Percentiles rank a stretch among this genome's conserved stretches.
Evolutionary conservation across 2,113 vertebrate genomes (phyloP).

Genomic region (Sinocyclocheilus anophthalmus): DNA sequence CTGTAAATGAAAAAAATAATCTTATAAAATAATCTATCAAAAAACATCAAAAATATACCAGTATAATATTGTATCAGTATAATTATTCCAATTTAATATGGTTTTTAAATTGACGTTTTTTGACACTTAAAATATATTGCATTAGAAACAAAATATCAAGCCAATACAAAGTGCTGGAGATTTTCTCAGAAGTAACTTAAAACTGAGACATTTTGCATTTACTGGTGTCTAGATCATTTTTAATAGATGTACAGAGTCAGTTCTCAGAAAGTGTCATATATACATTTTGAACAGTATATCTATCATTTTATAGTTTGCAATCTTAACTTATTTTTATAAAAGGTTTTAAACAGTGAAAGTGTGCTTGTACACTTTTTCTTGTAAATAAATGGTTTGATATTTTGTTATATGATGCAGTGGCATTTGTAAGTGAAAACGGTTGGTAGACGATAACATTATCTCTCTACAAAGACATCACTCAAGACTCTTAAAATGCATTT

Average conservation of each 20-base stretch:
- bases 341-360: too few relatives aligned
- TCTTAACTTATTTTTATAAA: too few relatives aligned
- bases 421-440: background rate
- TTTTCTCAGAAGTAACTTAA: background rate
- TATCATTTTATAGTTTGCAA: too few relatives aligned
- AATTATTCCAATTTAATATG: too few relatives aligned
- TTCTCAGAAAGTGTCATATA: background rate
- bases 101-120: background rate
- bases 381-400: background rate
- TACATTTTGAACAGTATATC: background rate
- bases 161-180: background rate
- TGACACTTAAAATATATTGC: background rate
- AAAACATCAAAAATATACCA: too few relatives aligned
- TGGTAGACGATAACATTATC: background rate
- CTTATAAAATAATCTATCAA: too few relatives aligned
- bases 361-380: background rate
- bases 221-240: too few relatives aligned
- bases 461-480: background rate
- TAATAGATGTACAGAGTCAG: background rate
- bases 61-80: too few relatives aligned
- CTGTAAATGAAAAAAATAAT: background rate
- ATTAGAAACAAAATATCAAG: background rate
- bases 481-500: background rate
- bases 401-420: background rate
- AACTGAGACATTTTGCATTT: background rate